phyloP scores from a whole-genome alignment of 2,113 vertebrate species.

The Cyanoramphus novaezelandiae region DNA sequence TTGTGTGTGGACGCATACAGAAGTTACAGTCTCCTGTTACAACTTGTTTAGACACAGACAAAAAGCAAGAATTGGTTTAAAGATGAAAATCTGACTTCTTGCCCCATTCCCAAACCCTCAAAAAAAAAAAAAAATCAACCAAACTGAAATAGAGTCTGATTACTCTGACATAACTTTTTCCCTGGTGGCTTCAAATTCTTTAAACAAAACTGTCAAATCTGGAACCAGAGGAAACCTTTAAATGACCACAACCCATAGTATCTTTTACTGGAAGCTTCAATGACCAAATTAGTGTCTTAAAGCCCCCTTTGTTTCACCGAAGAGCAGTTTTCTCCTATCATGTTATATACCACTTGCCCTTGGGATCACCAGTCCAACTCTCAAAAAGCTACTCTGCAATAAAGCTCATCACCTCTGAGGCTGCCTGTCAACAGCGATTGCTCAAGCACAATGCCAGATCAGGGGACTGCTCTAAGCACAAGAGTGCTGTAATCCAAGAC shows the following conservation, averaged over 20 bases:
- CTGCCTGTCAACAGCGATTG: background rate
- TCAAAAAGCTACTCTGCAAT: background rate
- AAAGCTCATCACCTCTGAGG: background rate
- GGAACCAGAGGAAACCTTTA: background rate
- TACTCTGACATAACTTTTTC: background rate
- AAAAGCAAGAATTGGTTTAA: background rate
- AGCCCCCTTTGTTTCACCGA: background rate
- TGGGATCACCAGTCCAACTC: background rate
- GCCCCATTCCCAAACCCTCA: fast-evolving
- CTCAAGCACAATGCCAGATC: background rate
- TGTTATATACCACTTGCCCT: background rate
- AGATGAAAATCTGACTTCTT: background rate
- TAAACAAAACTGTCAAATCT: background rate
- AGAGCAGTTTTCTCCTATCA: background rate
- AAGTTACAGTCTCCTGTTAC: background rate
- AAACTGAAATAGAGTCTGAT: background rate
- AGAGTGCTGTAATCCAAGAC: background rate
- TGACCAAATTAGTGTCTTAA: background rate
- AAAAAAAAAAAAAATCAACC: background rate
- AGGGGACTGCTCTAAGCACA: background rate
- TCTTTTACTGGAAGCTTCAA: background rate
- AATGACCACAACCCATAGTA: background rate
- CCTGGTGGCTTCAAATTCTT: background rate
- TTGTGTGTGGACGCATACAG: background rate
- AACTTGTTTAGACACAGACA: background rate